A percentile compares a stretch with the other conserved stretches of the same genome.
Conservation (phyloP, 1,140 invertebrate species). For the Hylaeus volcanicus region DNA sequence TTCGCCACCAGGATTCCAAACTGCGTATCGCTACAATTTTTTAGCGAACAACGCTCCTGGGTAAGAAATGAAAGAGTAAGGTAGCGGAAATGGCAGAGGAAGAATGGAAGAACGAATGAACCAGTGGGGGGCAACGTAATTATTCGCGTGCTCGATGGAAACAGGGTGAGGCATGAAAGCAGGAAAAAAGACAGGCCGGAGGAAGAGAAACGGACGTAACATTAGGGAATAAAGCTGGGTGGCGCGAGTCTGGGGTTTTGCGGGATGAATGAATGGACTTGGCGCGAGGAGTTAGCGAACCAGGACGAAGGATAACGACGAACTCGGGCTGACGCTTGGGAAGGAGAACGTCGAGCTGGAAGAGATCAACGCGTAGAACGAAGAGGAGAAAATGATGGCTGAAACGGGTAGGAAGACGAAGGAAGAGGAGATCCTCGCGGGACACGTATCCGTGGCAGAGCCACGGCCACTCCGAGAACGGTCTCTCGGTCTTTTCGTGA, state of each 20-base stretch:
- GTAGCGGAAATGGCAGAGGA: background rate
- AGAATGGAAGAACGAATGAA: slow-evolving; percentile 22
- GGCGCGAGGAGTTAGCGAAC: slow-evolving; percentile 2
- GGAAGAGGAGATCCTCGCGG: slow-evolving; percentile 64
- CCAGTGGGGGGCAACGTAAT: slow-evolving; percentile 60
- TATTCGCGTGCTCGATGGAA: slow-evolving; percentile 63
- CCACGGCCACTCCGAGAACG: slow-evolving; percentile 72
- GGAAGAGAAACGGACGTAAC: slow-evolving; percentile 54
- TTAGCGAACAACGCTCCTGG: background rate
- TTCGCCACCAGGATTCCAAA: too few relatives aligned
- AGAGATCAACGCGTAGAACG: slow-evolving; percentile 45
- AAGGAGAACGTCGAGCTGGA: slow-evolving; percentile 15
- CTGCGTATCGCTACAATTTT: background rate
- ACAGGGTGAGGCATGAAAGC: slow-evolving; percentile 31
- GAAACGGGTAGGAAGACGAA: slow-evolving; percentile 44
- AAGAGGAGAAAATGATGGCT: slow-evolving; percentile 46
- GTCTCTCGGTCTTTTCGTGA: slow-evolving; percentile 67
- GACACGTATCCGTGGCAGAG: slow-evolving; percentile 73
- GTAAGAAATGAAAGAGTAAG: background rate
- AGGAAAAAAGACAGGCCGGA: slow-evolving; percentile 39
- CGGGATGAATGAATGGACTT: slow-evolving; percentile 14
- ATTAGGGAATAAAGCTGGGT: slow-evolving; percentile 59
- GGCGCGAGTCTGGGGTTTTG: slow-evolving; percentile 14
- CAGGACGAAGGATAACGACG: background rate
- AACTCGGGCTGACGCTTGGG: too few relatives aligned